Percentiles rank a stretch among this genome's conserved stretches.
These are phyloP conservation scores for Crambe crambe DNA, from an alignment of 37 sponge, comb jelly and placozoan species.

Conservation along the genomic window DNA sequence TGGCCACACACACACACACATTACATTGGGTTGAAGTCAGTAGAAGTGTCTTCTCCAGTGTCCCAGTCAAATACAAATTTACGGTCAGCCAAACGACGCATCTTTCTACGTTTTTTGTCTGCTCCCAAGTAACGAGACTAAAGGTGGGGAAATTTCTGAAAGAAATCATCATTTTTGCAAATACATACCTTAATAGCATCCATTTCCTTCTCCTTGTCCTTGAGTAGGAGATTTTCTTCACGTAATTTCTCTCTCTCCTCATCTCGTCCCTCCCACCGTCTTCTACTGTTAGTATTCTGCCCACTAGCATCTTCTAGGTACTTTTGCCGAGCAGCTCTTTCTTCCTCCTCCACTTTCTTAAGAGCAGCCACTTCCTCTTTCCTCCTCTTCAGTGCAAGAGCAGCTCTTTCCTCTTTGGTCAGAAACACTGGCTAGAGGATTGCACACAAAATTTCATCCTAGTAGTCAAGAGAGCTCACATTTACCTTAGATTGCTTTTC, in stretches of 20 bases:
- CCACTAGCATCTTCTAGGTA: constrained; percentile 30
- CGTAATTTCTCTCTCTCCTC: constrained; percentile 44
- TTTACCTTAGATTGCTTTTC: constrained; percentile 73
- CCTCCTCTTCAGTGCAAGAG: constrained; percentile 82
- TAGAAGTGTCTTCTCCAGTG: constrained; percentile 87
- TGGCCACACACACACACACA: not conserved
- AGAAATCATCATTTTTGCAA: not conserved
- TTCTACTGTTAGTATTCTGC: not conserved
- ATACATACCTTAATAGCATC: constrained; percentile 83
- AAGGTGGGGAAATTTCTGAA: constrained; percentile 34
- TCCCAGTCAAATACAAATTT: constrained; percentile 99
- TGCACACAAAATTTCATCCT: not conserved
- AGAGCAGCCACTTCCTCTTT: constrained; percentile 71
- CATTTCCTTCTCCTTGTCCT: constrained; percentile 78
- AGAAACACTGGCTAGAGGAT: constrained; percentile 83
- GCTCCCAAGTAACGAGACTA: constrained; percentile 82
- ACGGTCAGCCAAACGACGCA: constrained; percentile 83
- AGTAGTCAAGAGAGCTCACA: not conserved
- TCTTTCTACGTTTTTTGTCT: constrained; percentile 77
- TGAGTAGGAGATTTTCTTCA: constrained; percentile 56
- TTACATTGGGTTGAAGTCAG: constrained; percentile 91
- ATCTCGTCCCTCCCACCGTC: not conserved
- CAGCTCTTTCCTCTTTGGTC: constrained; percentile 85
- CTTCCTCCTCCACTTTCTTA: constrained; percentile 53
- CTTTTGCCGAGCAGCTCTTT: constrained; percentile 42